Evolutionary conservation across 1,140 invertebrate genomes (phyloP).

Genomic region (Drosophila ohnishii): DNA sequence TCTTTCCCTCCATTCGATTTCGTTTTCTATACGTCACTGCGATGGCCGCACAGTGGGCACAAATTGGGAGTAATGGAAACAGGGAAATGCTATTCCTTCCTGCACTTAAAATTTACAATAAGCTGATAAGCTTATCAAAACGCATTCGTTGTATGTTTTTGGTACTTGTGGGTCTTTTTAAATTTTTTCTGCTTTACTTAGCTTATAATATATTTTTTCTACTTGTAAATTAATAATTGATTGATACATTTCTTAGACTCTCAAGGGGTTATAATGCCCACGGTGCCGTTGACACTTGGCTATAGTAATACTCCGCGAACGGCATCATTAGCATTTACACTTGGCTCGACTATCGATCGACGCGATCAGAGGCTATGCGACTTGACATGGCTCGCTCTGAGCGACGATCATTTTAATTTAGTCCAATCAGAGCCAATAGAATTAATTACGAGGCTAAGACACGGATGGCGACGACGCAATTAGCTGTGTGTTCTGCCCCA

Average conservation of each 20-base stretch:
- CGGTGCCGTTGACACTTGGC: not conserved
- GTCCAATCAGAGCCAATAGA: slow-evolving; percentile 75
- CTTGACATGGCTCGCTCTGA: slow-evolving; percentile 24
- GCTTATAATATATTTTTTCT: not conserved
- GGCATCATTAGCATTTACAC: slow-evolving; percentile 54
- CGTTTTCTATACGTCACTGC: slow-evolving; percentile 17
- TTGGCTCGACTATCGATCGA: slow-evolving; percentile 42
- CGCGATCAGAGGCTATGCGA: slow-evolving; percentile 23
- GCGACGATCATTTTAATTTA: slow-evolving; percentile 65
- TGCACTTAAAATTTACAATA: not conserved
- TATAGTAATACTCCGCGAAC: slow-evolving; percentile 1
- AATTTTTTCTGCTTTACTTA: not conserved
- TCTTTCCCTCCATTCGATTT: slow-evolving; percentile 27
- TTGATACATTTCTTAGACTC: not conserved
- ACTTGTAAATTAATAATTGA: not conserved
- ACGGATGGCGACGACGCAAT: slow-evolving; percentile 63
- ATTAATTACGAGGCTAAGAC: slow-evolving; percentile 69
- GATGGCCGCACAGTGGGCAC: slow-evolving; percentile 31
- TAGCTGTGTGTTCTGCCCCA: slow-evolving; percentile 66
- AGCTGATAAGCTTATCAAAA: slow-evolving; percentile 11
- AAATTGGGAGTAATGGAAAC: not conserved
- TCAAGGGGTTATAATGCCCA: not conserved
- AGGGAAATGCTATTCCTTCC: not conserved
- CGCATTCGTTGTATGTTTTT: no score
- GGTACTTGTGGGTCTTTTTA: not conserved